These are phyloP conservation scores for Porites divaricata DNA, from an alignment of 92 coral and sea anemone species.

Conservation along the genomic window DNA sequence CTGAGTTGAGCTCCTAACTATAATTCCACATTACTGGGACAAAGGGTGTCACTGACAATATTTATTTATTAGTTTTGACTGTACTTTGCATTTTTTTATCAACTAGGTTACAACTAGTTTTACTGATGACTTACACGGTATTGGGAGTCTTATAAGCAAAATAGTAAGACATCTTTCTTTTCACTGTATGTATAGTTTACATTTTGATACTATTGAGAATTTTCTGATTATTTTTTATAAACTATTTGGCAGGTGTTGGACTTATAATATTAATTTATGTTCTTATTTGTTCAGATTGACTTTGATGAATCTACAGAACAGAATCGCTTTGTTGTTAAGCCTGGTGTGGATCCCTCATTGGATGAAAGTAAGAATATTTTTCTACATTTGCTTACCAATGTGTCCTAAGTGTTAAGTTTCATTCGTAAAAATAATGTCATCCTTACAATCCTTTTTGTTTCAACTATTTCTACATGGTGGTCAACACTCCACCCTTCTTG, in stretches of 20 bases:
- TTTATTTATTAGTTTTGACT: neutral
- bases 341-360: constrained; percentile 95
- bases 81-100: neutral
- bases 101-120: constrained; percentile 69
- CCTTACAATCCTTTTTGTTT: too few species aligned
- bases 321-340: constrained; percentile 97
- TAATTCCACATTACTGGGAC: too few species aligned
- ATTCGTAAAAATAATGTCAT: too few species aligned
- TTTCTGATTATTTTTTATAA: neutral
- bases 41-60: neutral
- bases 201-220: neutral
- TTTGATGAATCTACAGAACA: constrained; percentile 95
- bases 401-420: too few species aligned
- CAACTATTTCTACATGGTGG: too few species aligned
- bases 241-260: neutral
- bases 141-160: constrained; percentile 89
- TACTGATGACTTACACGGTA: constrained; percentile 89
- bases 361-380: constrained; percentile 82
- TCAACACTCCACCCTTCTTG: too few species aligned
- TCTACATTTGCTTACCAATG: too few species aligned
- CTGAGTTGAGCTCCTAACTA: too few species aligned
- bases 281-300: constrained; percentile 71
- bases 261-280: too few species aligned
- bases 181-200: neutral
- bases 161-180: constrained; percentile 66